A percentile compares a stretch with the other conserved stretches of the same genome.
Conservation (phyloP, 2,113 vertebrate genomes). For the Tursiops truncatus region DNA sequence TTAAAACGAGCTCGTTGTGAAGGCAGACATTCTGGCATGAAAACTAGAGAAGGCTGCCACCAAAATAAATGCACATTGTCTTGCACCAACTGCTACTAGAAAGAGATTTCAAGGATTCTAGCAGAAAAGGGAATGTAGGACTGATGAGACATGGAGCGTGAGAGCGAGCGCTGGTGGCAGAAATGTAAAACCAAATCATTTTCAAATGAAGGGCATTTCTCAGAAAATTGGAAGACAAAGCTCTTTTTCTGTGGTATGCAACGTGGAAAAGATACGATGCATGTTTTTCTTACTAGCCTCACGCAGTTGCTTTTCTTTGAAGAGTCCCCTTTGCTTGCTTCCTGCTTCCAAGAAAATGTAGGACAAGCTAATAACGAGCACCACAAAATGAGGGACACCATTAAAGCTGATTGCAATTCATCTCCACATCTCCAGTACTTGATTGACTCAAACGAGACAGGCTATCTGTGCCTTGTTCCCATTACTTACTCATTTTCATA, state of each 20-base stretch:
- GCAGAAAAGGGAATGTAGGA: slow-evolving; percentile 34
- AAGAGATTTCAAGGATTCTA: slow-evolving; percentile 65
- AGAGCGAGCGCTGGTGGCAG: neutral
- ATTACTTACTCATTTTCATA: slow-evolving; percentile 39
- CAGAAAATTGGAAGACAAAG: slow-evolving; percentile 35
- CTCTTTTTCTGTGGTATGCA: slow-evolving; percentile 27
- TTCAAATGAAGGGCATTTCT: slow-evolving; percentile 40
- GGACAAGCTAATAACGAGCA: slow-evolving; percentile 66
- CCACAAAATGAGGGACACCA: slow-evolving; percentile 52
- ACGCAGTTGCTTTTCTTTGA: slow-evolving; percentile 58
- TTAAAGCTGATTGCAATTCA: slow-evolving; percentile 67
- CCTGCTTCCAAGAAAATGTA: slow-evolving; percentile 75
- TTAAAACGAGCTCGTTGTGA: slow-evolving; percentile 71
- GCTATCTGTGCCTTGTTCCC: neutral
- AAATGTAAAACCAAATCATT: slow-evolving; percentile 44
- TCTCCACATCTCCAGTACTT: neutral
- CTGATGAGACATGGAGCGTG: slow-evolving; percentile 21
- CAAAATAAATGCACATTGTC: slow-evolving; percentile 71
- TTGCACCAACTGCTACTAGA: slow-evolving; percentile 66
- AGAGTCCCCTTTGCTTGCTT: slow-evolving; percentile 61
- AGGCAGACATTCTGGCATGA: slow-evolving; percentile 67
- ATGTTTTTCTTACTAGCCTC: slow-evolving; percentile 52
- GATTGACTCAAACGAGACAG: slow-evolving; percentile 5
- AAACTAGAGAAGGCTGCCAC: slow-evolving; percentile 61
- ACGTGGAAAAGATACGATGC: slow-evolving; percentile 12